Conservation (phyloP, 2,113 vertebrate species). For the Heterotis niloticus region DNA sequence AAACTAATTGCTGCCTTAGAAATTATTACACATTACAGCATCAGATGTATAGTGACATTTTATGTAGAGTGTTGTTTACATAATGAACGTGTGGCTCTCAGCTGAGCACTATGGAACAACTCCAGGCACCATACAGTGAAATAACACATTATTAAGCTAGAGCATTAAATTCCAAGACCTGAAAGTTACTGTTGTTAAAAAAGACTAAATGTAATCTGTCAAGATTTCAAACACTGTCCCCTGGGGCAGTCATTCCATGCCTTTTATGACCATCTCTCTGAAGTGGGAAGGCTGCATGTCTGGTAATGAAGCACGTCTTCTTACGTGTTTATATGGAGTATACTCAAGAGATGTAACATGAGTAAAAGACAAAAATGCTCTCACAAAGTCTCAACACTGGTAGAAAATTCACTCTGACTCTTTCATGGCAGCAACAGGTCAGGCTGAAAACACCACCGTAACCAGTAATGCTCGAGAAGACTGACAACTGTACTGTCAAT, state of each 20-base stretch:
- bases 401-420: background rate
- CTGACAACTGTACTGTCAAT: conserved; percentile 58
- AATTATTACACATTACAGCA: too few species aligned
- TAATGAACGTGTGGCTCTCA: background rate
- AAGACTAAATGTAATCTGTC: background rate
- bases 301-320: background rate
- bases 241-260: background rate
- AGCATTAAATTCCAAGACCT: background rate
- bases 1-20: too few species aligned
- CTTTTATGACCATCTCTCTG: background rate
- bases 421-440: background rate
- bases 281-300: background rate
- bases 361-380: too few species aligned
- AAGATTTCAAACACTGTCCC: background rate
- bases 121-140: background rate
- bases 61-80: background rate
- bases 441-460: conserved; percentile 22
- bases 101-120: background rate
- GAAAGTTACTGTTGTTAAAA: background rate
- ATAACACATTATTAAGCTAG: background rate
- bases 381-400: too few species aligned
- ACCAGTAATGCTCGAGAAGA: conserved; percentile 53
- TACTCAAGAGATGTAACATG: background rate
- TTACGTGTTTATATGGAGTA: background rate
- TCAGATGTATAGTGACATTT: too few species aligned